Evolutionary conservation across 2,797 vertebrate genomes (phyloP), one percentile per base, ranked within the genome.

Genomic region (Xiphophorus birchmanni): DNA sequence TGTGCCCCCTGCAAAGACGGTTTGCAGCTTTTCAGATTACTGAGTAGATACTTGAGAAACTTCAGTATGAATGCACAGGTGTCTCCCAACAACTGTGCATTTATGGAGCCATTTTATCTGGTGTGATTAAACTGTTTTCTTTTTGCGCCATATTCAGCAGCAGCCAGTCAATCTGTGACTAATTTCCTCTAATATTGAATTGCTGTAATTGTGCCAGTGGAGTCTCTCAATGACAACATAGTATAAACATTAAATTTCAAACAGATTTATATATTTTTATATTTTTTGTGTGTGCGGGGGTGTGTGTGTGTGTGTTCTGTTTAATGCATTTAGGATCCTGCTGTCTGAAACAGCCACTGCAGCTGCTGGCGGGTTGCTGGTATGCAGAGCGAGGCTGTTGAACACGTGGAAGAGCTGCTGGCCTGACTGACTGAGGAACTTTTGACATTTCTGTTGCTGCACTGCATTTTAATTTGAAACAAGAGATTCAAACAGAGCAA

Each of bases 1-100:
- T 85, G 0, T 88, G 87, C 85, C 88, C 82, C 82, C 54, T 78
- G 80, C 87, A 80, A 93, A 92, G 91, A 93, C 91, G 88, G 91
- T 90, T 81, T 60, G 21, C 86, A 88, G 89, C 88, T 88, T 92
- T 84, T 88, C 83, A 86, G 79, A 90, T 89, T 79, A 92, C 92
- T 82, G 82, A 92, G 86, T 73, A 89, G 85, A 92, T 86, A 88
- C 86, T 86, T 89, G 79, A 88, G 84, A 88, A 84, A 84, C 82
- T 81, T 87, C 56, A 73, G 75, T 80, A 74, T 90, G 86, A 87
- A 87, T 81, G 79, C 79, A 74, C 79, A 87, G 87, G 82, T 88
- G 85, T 90, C 87, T 80, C 81, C 67, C 74, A 23, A 79, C 85
- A 87, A 77, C 80, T 32, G 73, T 32, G 23, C 40, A 32, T 72